Evolutionary conservation across 2,888 invertebrate genomes (phyloP).

Genomic region (Tachystola acroxantha): DNA sequence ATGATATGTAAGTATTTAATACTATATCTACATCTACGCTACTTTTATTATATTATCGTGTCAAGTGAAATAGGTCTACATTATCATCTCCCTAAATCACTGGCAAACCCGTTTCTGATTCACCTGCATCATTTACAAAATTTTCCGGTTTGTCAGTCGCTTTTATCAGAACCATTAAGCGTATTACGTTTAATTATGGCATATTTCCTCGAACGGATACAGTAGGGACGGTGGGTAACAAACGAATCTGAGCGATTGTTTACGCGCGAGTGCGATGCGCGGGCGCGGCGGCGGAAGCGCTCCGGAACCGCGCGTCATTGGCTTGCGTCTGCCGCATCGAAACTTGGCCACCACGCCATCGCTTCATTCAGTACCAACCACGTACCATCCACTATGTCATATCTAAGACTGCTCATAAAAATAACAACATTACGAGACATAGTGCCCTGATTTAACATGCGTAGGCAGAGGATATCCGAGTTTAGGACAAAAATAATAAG

Average conservation of each 20-base stretch:
- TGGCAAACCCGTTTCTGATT: too few relatives aligned
- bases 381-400: conserved; percentile 36
- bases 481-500: conserved; percentile 1
- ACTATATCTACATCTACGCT: too few relatives aligned
- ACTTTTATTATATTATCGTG: too few relatives aligned
- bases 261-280: conserved; percentile 52
- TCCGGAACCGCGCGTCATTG: conserved; percentile 74
- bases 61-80: too few relatives aligned
- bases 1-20: too few relatives aligned
- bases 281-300: conserved; percentile 53
- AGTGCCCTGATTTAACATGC: neutral
- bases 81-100: too few relatives aligned
- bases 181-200: conserved; percentile 16
- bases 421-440: neutral
- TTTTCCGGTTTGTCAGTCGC: conserved; percentile 2
- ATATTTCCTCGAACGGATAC: conserved; percentile 19
- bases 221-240: conserved; percentile 25
- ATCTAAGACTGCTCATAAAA: neutral
- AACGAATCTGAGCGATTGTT: conserved; percentile 60
- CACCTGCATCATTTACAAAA: neutral
- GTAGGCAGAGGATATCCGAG: neutral
- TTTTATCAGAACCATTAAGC: conserved; percentile 8
- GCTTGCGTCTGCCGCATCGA: conserved; percentile 44
- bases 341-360: conserved; percentile 49
- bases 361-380: conserved; percentile 50